Evolutionary conservation across 2,113 vertebrate species (phyloP), one percentile per base, ranked within the genome.

Genomic region (Prionailurus viverrinus): DNA sequence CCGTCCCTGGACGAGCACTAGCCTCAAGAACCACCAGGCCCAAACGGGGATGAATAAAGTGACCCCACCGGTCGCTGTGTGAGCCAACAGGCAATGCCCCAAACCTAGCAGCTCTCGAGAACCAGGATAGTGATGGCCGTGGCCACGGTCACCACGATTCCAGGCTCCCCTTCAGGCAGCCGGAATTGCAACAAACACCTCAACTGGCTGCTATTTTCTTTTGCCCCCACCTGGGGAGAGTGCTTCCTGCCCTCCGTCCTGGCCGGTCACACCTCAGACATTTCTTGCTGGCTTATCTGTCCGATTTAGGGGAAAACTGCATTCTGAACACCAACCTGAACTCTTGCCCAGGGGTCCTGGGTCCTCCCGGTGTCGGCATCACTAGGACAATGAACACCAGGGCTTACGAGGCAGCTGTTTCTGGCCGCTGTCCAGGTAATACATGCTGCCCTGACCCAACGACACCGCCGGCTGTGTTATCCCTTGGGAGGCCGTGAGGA

Each of bases 141-240:
- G n/a, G 31, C 87, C 13, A 11, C 5, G 1, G 7, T 61, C 21
- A 7, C 7, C 45, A 3, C 5, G 0, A 36, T 21, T 3, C 55
- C 3, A 29, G 79, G 36, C 39, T 51, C 31, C 11, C 29, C 39
- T 1, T 21, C 33, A 29, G 1, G 18, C 29, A 4, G 74, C 53
- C 27, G 1, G 51, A 10, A 0, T 13, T 1, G 0, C 45, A 5
- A 0, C 0, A 2, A 29, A 4, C 5, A 8, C 29, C 16, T 10
- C n/a, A 0, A 3, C 11, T 0, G 2, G 45, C 8, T 23, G 18
- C 3, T 7, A 0, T 0, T 36, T 1, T 16, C 5, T 19, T 16
- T 6, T 6, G 7, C 25, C 16, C 15, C 13, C 33, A 4, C 27
- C 8, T 25, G 14, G 10, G 29, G 12, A 9, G 13, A 1, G 0